Evolutionary conservation across 2,797 vertebrate genomes (phyloP).

Genomic region (Siniperca scherzeri): DNA sequence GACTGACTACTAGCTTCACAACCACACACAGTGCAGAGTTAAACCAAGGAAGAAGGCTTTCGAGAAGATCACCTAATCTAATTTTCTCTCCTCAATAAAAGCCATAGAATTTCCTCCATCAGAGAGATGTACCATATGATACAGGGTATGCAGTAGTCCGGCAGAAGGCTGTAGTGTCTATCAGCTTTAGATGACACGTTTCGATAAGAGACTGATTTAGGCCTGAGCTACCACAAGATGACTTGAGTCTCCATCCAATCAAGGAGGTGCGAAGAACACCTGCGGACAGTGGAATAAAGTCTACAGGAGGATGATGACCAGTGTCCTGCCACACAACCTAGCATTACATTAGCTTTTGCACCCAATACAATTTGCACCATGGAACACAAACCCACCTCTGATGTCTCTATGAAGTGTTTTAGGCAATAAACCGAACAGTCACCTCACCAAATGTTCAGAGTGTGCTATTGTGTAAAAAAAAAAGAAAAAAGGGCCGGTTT

Average conservation of each 20-base stretch:
- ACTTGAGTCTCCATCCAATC: conserved; percentile 84
- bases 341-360: conserved; percentile 74
- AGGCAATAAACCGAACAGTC: conserved; percentile 65
- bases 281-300: conserved; percentile 83
- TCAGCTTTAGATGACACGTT: conserved; percentile 85
- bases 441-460: conserved; percentile 51
- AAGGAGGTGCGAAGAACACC: conserved; percentile 80
- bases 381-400: conserved; percentile 59
- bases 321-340: conserved; percentile 64
- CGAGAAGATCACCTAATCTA: conserved; percentile 70
- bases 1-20: conserved; percentile 18
- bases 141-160: conserved; percentile 72
- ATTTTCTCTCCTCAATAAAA: conserved; percentile 76
- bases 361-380: conserved; percentile 70
- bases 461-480: conserved; percentile 33
- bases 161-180: conserved; percentile 77
- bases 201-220: conserved; percentile 82
- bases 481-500: conserved; percentile 14
- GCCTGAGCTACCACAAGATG: conserved; percentile 76
- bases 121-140: conserved; percentile 75
- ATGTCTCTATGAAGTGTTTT: conserved; percentile 71
- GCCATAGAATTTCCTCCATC: conserved; percentile 66
- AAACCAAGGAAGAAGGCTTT: conserved; percentile 50
- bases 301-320: conserved; percentile 72
- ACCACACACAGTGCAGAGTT: conserved; percentile 21